Evolutionary conservation across 2,888 invertebrate genomes (phyloP).

Genomic region (Lasioglossum pauxillum): DNA sequence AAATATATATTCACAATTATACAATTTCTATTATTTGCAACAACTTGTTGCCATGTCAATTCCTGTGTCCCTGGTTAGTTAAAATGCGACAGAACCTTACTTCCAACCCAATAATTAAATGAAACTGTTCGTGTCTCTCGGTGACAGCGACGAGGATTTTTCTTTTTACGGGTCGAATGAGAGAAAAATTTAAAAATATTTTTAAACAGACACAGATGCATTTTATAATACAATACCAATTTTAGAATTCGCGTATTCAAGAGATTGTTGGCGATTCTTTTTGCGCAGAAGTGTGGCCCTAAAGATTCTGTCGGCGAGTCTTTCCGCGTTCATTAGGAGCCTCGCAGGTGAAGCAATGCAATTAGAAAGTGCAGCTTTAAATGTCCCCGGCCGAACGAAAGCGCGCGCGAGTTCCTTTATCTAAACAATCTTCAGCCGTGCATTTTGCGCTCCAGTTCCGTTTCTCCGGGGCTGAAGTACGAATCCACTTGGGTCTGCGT

Average conservation of each 20-base stretch:
- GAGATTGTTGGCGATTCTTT: background rate
- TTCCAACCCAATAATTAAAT: too few relatives aligned
- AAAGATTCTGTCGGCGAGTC: slow-evolving; percentile 3
- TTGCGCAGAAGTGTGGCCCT: background rate
- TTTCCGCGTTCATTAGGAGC: slow-evolving; percentile 29
- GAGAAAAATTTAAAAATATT: too few relatives aligned
- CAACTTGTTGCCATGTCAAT: too few relatives aligned
- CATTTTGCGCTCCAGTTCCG: slow-evolving; percentile 65
- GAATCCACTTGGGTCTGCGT: slow-evolving; percentile 61
- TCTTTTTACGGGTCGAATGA: too few relatives aligned
- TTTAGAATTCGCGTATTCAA: background rate
- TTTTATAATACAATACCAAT: too few relatives aligned
- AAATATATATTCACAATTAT: too few relatives aligned
- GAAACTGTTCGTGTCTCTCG: too few relatives aligned
- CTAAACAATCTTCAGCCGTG: slow-evolving; percentile 64
- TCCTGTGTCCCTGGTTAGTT: too few relatives aligned
- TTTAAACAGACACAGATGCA: too few relatives aligned
- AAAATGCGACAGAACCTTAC: too few relatives aligned
- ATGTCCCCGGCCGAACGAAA: slow-evolving; percentile 49
- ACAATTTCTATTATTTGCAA: too few relatives aligned
- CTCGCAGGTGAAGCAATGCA: slow-evolving; percentile 29
- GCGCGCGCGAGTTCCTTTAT: slow-evolving; percentile 56
- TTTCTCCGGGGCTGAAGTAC: slow-evolving; percentile 46
- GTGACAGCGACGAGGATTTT: too few relatives aligned
- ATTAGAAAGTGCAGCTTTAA: slow-evolving; percentile 58